Percentiles rank a stretch among this genome's conserved stretches.
phyloP scores from a whole-genome alignment of 1,140 invertebrate genomes.

The Holotrichia oblita region DNA sequence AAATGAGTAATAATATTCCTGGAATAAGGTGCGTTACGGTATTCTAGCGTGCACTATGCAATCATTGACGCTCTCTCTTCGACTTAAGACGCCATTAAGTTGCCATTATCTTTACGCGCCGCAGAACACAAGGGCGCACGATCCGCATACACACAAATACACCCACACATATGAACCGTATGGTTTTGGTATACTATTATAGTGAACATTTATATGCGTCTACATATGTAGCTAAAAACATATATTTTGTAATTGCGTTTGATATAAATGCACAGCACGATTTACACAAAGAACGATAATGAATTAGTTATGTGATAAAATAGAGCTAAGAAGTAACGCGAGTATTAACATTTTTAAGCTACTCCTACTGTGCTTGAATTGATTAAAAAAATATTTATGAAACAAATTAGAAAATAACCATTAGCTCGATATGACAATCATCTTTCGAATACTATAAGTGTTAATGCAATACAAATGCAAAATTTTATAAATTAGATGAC shows the following conservation, averaged over 20 bases:
- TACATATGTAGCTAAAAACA: neutral
- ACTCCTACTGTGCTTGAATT: no score
- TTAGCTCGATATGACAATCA: no score
- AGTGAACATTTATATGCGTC: neutral
- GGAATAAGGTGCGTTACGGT: conserved; percentile 34
- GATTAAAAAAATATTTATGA: no score
- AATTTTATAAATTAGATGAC: no score
- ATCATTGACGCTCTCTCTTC: conserved; percentile 39
- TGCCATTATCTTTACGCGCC: conserved; percentile 42
- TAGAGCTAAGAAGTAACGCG: no score
- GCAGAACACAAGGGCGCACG: conserved; percentile 33
- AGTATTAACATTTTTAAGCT: no score
- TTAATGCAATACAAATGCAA: no score
- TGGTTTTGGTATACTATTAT: neutral
- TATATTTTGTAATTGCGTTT: neutral
- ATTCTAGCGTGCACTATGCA: conserved; percentile 39
- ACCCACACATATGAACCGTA: neutral
- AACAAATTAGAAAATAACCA: no score
- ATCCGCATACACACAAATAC: neutral
- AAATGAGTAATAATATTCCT: conserved; percentile 34
- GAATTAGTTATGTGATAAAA: no score
- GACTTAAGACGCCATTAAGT: conserved; percentile 42
- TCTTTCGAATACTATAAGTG: no score
- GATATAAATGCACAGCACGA: no score
- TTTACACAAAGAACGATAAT: no score